Percentiles rank a stretch among this genome's conserved stretches.
phyloP scores from a whole-genome alignment of 2,113 vertebrate genomes.

The Sterrhoptilus dennistouni region DNA sequence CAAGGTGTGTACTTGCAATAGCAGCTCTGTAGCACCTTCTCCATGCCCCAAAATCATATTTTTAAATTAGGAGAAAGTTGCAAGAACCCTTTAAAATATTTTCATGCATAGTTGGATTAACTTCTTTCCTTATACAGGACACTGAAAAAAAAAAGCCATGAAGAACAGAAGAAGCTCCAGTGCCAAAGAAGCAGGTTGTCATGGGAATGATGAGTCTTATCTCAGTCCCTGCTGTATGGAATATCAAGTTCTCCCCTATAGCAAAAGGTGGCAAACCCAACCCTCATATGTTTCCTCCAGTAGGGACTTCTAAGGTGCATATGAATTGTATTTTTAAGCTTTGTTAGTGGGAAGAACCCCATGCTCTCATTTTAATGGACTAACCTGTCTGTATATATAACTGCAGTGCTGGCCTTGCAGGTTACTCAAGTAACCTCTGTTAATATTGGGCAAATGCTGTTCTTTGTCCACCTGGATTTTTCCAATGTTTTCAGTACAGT shows the following conservation, averaged over 20 bases:
- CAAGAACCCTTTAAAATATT: background rate
- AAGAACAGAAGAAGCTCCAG: background rate
- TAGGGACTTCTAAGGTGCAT: background rate
- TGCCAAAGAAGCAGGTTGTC: background rate
- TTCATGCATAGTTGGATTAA: background rate
- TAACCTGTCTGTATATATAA: background rate
- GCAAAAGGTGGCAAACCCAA: background rate
- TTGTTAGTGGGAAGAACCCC: background rate
- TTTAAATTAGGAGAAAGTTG: background rate
- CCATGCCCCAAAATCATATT: background rate
- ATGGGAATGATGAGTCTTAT: background rate
- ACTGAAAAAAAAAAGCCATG: background rate
- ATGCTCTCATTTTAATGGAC: background rate
- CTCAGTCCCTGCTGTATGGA: background rate
- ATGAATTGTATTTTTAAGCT: background rate
- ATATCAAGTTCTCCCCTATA: background rate
- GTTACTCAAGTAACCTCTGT: background rate
- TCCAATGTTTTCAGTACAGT: background rate
- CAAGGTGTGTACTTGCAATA: background rate
- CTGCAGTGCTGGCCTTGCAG: background rate
- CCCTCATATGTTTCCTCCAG: background rate
- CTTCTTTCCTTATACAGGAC: background rate
- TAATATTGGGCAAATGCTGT: background rate
- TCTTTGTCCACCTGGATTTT: background rate
- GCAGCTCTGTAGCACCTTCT: background rate